Conservation (phyloP, 2,797 vertebrate genomes). For the Alectoris magna region DNA sequence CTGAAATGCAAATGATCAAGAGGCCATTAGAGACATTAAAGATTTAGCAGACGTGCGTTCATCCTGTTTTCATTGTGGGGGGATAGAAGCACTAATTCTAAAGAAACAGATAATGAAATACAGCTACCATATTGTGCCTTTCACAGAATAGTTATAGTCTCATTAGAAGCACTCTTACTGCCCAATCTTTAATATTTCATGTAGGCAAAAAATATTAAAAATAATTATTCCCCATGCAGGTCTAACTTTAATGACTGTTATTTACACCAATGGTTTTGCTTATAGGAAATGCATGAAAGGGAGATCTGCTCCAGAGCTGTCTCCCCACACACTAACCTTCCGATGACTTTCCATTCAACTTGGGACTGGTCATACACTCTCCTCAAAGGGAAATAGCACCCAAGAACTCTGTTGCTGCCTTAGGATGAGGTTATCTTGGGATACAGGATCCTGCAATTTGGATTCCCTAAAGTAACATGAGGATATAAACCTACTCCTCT, state of each 20-base stretch:
- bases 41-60: slow-evolving; percentile 43
- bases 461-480: not conserved
- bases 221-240: not conserved
- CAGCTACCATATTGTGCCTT: not conserved
- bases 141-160: not conserved
- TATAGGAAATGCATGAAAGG: not conserved
- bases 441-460: not conserved
- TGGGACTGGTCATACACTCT: not conserved
- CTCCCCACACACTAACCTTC: not conserved
- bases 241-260: not conserved
- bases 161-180: not conserved
- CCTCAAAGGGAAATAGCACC: not conserved
- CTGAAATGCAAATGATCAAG: slow-evolving; percentile 41
- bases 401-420: not conserved
- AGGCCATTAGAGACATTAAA: slow-evolving; percentile 57
- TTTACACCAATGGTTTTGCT: not conserved
- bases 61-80: not conserved
- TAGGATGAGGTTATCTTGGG: not conserved
- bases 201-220: not conserved
- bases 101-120: not conserved
- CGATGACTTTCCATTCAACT: not conserved
- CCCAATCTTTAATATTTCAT: not conserved
- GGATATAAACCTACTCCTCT: not conserved
- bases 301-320: not conserved
- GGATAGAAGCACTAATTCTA: not conserved